Base-by-base conservation (phyloP, 2,888 invertebrate genomes). In the Athalia cordata region DNA sequence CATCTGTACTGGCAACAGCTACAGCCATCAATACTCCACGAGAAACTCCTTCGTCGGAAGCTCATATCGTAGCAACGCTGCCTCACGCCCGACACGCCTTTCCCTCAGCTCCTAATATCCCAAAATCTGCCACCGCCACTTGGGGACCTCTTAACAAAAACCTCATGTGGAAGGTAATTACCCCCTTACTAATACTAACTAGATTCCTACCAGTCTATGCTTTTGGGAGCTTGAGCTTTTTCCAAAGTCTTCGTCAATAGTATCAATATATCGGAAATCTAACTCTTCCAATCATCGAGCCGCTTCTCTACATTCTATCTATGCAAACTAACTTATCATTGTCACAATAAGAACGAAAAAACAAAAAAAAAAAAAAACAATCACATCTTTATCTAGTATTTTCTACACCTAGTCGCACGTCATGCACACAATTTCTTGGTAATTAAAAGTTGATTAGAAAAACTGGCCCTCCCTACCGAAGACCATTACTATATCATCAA, bases 71-170 rank as follows among this genome's bases (percentile, higher is more conserved):
- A 85, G 87, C 89, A 80, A 89, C 89, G 84, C 85, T 89, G 86
- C 89, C 89, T 83, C 88, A 90, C 87, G 86, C 88, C 84, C 88
- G 88, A 84, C 88, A 89, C 87, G 87, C 88, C 85, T 87, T 88
- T 86, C 88, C 89, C 87, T 88, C 89, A 88, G 91, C 91, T 89
- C 90, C 91, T 87, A 91, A 92, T 90, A 91, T 93, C 88, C 92
- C 92, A 88, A 93, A 93, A 91, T 93, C 93, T 88, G 91, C 92
- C 87, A 93, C 89, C 82, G 89, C 93, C 87, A 93, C 93, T 89
- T 93, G 93, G 93, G 93, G 92, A 88, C 92, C 92, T 88, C 92
- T 93, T 90, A 92, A 93, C 91, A 93, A 93, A 91, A 92, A 93
- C 90, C 92, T 93, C 90, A 92, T 92, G 89, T 93, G 92, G 93